These are phyloP conservation scores for Drosophila helvetica DNA, from an alignment of 2,888 invertebrate species.

Conservation along the genomic window DNA sequence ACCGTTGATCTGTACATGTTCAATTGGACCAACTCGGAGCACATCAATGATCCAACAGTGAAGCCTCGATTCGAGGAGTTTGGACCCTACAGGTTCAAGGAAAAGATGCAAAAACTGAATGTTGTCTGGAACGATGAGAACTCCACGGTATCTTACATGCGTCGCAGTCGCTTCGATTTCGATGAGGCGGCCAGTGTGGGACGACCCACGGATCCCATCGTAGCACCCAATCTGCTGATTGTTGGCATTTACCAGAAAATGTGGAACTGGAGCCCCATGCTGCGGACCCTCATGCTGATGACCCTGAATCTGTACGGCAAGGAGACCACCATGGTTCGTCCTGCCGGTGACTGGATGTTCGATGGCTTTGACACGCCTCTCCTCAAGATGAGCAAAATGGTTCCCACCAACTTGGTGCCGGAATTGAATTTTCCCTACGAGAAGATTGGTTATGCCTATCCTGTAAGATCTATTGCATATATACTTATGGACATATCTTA, in stretches of 20 bases:
- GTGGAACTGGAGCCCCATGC: slow-evolving; percentile 60
- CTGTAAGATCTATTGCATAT: slow-evolving; percentile 81
- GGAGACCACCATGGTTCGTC: slow-evolving; percentile 86
- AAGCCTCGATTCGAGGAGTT: slow-evolving; percentile 85
- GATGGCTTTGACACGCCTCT: slow-evolving; percentile 91
- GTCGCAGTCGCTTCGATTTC: slow-evolving; percentile 88
- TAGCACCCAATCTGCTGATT: slow-evolving; percentile 65
- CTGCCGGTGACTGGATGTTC: slow-evolving; percentile 89
- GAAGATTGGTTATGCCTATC: slow-evolving; percentile 93
- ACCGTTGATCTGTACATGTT: slow-evolving; percentile 88
- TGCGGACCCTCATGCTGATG: slow-evolving; percentile 84
- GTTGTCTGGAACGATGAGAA: slow-evolving; percentile 89
- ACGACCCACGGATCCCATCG: slow-evolving; percentile 57
- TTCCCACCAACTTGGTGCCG: slow-evolving; percentile 85
- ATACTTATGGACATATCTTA: not conserved
- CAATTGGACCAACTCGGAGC: slow-evolving; percentile 91
- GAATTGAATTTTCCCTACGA: slow-evolving; percentile 87
- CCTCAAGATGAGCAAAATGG: slow-evolving; percentile 84
- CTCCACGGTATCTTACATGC: slow-evolving; percentile 89
- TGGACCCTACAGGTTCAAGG: slow-evolving; percentile 88
- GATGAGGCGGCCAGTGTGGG: slow-evolving; percentile 58
- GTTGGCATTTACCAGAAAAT: slow-evolving; percentile 64
- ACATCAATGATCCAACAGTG: slow-evolving; percentile 84
- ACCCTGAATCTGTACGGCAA: slow-evolving; percentile 85
- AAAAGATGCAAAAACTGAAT: slow-evolving; percentile 88